Evolutionary conservation across 2,888 invertebrate species (phyloP).

Genomic region (Craniophora ligustri): DNA sequence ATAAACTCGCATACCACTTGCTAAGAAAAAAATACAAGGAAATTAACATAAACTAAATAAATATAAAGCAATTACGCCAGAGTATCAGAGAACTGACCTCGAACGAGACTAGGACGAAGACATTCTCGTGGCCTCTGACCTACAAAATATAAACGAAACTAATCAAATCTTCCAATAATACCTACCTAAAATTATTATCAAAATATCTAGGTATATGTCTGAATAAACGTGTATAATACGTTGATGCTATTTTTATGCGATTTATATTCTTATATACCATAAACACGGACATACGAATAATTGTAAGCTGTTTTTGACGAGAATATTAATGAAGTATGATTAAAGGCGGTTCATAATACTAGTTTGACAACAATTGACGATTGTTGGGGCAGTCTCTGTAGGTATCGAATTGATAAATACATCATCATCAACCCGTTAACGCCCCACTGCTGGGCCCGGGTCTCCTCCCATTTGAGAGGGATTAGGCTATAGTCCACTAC

Average conservation of each 20-base stretch:
- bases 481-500: too few species aligned
- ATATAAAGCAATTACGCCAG: conserved; percentile 6
- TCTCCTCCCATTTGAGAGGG: too few species aligned
- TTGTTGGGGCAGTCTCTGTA: background rate
- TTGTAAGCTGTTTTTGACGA: too few species aligned
- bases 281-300: background rate
- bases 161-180: background rate
- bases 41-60: background rate
- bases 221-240: too few species aligned
- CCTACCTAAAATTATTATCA: background rate
- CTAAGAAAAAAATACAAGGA: background rate
- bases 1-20: too few species aligned
- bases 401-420: too few species aligned
- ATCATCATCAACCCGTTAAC: too few species aligned
- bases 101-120: conserved; percentile 5
- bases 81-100: conserved; percentile 16
- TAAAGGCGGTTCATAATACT: background rate
- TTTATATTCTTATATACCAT: too few species aligned
- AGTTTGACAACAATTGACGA: background rate
- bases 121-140: conserved; percentile 17
- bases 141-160: background rate
- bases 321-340: background rate
- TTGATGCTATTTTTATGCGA: too few species aligned
- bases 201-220: too few species aligned
- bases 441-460: too few species aligned